Percentiles rank a stretch among this genome's conserved stretches.
These are phyloP conservation scores for Chydorus sphaericus DNA, from an alignment of 2,888 invertebrate genomes.

Conservation along the genomic window DNA sequence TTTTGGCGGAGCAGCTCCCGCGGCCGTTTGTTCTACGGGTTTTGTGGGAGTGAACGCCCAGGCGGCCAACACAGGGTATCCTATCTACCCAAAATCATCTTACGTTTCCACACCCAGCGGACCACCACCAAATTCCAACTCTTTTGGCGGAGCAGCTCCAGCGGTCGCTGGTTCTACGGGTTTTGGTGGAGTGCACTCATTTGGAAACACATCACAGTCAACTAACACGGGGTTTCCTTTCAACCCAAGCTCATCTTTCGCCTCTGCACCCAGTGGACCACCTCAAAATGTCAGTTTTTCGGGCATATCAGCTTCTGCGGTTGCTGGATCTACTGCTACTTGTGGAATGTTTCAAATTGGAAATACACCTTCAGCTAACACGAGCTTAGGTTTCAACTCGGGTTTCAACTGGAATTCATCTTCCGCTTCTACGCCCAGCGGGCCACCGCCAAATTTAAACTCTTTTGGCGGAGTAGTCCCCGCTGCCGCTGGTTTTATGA, in stretches of 20 bases:
- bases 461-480: slow-evolving; percentile 6
- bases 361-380: background rate
- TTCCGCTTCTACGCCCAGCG: background rate
- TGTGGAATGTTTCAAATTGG: background rate
- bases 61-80: too few species aligned
- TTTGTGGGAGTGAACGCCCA: too few species aligned
- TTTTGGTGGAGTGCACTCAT: too few species aligned
- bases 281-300: slow-evolving; percentile 11
- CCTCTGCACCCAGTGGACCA: slow-evolving; percentile 2
- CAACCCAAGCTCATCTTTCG: too few species aligned
- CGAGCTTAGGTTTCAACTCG: background rate
- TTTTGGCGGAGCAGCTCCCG: slow-evolving; percentile 7
- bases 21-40: too few species aligned
- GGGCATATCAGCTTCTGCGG: background rate
- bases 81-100: too few species aligned
- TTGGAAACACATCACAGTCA: too few species aligned
- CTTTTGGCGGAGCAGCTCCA: slow-evolving; percentile 4
- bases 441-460: slow-evolving; percentile 3
- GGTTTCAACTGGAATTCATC: too few species aligned
- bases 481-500: too few species aligned
- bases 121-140: slow-evolving; percentile 5
- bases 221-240: too few species aligned
- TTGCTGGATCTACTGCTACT: background rate
- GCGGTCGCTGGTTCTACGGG: too few species aligned
- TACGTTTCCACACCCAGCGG: background rate